Percentiles rank a stretch among this genome's conserved stretches.
phyloP scores from a whole-genome alignment of 2,797 vertebrate genomes.

The Pygocentrus nattereri region DNA sequence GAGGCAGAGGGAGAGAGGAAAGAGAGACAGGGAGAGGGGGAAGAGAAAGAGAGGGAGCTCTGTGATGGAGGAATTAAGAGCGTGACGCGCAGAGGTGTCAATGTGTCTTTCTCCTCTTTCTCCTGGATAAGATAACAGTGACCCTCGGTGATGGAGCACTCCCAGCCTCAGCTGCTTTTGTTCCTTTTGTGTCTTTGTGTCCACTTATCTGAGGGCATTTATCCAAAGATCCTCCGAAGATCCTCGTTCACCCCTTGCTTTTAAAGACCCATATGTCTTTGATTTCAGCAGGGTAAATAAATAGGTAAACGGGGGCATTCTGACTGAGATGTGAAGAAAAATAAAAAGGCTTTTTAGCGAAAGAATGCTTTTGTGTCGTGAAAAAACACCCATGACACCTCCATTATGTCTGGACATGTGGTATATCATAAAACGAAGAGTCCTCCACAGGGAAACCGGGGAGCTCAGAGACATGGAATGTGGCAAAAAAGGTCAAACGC shows the following conservation, averaged over 20 bases:
- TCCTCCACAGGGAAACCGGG: background rate
- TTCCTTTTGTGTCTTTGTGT: constrained; percentile 67
- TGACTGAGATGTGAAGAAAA: constrained; percentile 37
- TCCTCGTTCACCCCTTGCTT: constrained; percentile 59
- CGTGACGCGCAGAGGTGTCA: constrained; percentile 61
- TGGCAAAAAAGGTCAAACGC: background rate
- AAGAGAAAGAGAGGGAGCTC: constrained; percentile 40
- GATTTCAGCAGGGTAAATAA: constrained; percentile 66
- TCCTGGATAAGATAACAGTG: constrained; percentile 63
- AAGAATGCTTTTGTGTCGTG: constrained; percentile 59
- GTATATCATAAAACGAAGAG: constrained; percentile 36
- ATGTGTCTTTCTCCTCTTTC: constrained; percentile 63
- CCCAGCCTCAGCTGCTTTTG: constrained; percentile 57
- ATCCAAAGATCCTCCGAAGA: constrained; percentile 62
- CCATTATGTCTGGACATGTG: constrained; percentile 44
- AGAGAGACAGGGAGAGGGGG: constrained; percentile 39
- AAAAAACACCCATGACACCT: constrained; percentile 46
- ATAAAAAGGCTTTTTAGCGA: constrained; percentile 43
- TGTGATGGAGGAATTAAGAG: constrained; percentile 63
- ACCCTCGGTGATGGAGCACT: constrained; percentile 65
- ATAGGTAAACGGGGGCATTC: constrained; percentile 59
- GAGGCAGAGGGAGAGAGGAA: constrained; percentile 25
- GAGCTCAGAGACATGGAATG: constrained; percentile 9
- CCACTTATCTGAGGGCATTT: constrained; percentile 67
- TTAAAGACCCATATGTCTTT: constrained; percentile 63